Base-by-base conservation (phyloP, 1,140 invertebrate genomes). In the Tribolium castaneum region DNA sequence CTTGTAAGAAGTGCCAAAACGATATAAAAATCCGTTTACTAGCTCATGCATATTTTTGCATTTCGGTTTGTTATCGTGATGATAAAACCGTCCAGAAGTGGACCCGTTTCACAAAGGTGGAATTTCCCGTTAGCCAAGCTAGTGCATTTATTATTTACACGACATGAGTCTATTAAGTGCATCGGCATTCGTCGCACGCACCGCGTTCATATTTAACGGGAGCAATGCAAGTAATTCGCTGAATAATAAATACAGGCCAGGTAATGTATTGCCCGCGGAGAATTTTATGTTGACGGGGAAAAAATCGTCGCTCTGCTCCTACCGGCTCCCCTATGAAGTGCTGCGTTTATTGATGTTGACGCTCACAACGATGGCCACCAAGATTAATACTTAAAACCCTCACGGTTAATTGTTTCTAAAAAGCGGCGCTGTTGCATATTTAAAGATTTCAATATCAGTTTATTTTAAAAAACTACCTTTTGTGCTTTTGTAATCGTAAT, bases 111-210 rank as follows among this genome's bases (percentile, higher is more conserved):
- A 30, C 59, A 66, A 30, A 35, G 10, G 59, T 66, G 59, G 59
- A 66, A 14, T 39, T 66, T 66, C 30, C 16, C 45, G 39, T 75
- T 59, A 34, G 10, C 72, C 72, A 12, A 12, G 50, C 79, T 51
- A 78, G 72, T 78, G 72, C 79, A 80, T 80, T 80, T 78, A 78
- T 80, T 80, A 80, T 80, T 80, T 78, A 80, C 34, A 75, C 66
- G 71, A 71, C 79, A 80, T 50, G 79, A 74, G 71, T 75, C 76
- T 80, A 78, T 80, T 78, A 80, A 80, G 76, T 80, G 79, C 79
- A 80, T 80, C 62, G 76, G 76, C 76, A 80, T 78, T 80, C 79
- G 14, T 13, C 71, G 50, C 79, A 80, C 79, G 71, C 79, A 78
- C 45, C 12, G 12, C 56, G 49, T 78, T 35, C 76, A 78, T 80